Conservation (phyloP, 1,140 invertebrate species). For the Campoletis sonorensis region DNA sequence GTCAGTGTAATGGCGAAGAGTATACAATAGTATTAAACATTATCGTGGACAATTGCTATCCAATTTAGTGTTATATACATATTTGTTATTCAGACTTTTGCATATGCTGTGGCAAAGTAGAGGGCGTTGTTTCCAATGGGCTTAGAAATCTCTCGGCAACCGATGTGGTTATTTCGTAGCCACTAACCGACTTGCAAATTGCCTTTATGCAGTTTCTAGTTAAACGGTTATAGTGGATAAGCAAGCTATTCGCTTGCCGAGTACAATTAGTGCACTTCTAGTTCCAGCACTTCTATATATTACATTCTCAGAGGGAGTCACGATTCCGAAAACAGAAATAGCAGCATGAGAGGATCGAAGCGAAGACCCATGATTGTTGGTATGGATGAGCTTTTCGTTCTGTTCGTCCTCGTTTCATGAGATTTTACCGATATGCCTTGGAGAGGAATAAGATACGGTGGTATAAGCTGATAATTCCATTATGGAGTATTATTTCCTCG, state of each 20-base stretch:
- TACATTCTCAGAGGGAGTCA: not conserved
- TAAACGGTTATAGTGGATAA: conserved; percentile 54
- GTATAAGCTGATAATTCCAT: conserved; percentile 61
- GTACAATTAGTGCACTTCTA: conserved; percentile 55
- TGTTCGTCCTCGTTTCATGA: not conserved
- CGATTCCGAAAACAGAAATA: not conserved
- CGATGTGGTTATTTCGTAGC: conserved; percentile 53
- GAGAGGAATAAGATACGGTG: conserved; percentile 22
- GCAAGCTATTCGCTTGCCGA: conserved; percentile 49
- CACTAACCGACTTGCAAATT: conserved; percentile 63
- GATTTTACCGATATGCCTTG: not conserved
- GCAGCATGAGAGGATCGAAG: not conserved
- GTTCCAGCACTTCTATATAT: not conserved
- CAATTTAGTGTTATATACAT: not conserved
- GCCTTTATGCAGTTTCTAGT: conserved; percentile 56
- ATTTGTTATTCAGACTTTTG: not conserved
- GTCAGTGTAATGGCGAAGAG: not conserved
- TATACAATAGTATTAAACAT: not conserved
- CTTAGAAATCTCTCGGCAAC: conserved; percentile 54
- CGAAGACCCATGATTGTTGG: not conserved
- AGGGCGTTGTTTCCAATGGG: conserved; percentile 46
- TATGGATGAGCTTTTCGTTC: conserved; percentile 6
- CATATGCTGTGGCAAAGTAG: not conserved
- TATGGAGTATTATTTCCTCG: conserved; percentile 54
- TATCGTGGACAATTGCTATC: not conserved